Conservation (phyloP, 2,113 vertebrate genomes). For the Amphilophus citrinellus region DNA sequence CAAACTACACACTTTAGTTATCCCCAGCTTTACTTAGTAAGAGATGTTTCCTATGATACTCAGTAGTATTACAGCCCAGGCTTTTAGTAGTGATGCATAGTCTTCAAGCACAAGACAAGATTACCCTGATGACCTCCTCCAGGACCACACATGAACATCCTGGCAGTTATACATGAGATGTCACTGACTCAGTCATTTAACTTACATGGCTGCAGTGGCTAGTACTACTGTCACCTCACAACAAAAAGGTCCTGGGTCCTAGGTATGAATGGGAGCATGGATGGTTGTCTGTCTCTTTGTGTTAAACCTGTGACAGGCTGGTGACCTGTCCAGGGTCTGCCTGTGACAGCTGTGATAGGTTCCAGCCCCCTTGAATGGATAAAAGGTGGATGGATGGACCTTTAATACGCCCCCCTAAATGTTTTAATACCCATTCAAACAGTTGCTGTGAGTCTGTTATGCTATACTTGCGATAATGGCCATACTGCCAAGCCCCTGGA, state of each 20-base stretch:
- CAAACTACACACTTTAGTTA: neutral
- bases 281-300: too few species aligned
- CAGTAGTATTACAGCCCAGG: neutral
- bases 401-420: neutral
- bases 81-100: neutral
- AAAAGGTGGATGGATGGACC: neutral
- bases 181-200: neutral
- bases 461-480: rapidly evolving
- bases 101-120: neutral
- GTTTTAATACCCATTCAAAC: neutral
- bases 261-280: neutral
- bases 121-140: neutral
- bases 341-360: too few species aligned
- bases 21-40: neutral
- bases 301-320: too few species aligned
- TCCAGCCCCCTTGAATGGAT: neutral
- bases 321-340: too few species aligned
- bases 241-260: neutral
- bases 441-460: neutral
- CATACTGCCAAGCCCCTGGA: neutral
- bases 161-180: neutral
- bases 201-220: neutral
- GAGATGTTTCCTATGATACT: neutral
- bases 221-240: neutral
- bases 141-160: neutral